These are phyloP conservation scores for Phasia obesa DNA, from an alignment of 2,888 invertebrate species.

Conservation along the genomic window DNA sequence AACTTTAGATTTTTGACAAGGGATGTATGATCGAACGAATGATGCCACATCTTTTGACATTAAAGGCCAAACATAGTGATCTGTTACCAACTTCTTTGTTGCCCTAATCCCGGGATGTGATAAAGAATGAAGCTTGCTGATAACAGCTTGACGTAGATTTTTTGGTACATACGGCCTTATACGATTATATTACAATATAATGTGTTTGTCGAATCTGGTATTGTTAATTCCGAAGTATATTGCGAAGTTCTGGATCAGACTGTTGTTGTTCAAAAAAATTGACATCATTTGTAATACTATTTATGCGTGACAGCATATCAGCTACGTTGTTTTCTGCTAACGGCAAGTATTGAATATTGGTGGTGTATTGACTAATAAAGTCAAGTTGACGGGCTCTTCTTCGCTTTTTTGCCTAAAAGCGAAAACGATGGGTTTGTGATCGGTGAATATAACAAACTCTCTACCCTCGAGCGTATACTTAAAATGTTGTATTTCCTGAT, in stretches of 20 bases:
- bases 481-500: conserved; percentile 19
- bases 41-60: too few species aligned
- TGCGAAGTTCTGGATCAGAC: too few species aligned
- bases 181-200: not conserved
- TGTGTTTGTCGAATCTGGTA: too few species aligned
- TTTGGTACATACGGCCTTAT: conserved; percentile 1
- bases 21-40: too few species aligned
- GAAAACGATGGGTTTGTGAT: not conserved
- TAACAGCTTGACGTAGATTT: not conserved
- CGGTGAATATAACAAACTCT: not conserved
- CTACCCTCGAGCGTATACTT: conserved; percentile 1
- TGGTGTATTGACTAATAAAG: not conserved
- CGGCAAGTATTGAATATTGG: not conserved
- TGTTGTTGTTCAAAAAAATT: not conserved
- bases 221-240: too few species aligned
- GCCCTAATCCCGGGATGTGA: conserved; percentile 12
- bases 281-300: not conserved
- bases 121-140: conserved; percentile 1
- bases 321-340: not conserved
- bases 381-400: not conserved
- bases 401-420: not conserved
- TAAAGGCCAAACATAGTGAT: not conserved
- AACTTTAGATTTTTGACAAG: too few species aligned
- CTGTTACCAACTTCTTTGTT: not conserved
- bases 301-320: not conserved